Evolutionary conservation across 2,888 invertebrate genomes (phyloP).

Genomic region (Linyphia triangularis): DNA sequence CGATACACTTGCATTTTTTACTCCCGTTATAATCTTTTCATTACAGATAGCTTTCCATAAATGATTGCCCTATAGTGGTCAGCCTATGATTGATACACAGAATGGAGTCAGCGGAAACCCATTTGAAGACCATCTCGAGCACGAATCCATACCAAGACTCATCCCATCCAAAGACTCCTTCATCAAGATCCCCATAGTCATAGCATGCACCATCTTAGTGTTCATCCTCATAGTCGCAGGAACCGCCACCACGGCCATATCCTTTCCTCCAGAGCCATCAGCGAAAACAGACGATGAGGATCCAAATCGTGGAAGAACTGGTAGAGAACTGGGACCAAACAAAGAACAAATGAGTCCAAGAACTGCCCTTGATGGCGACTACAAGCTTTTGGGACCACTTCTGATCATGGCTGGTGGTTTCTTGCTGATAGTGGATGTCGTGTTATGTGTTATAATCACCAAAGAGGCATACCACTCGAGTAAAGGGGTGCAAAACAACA

Average conservation of each 20-base stretch:
- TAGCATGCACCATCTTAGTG: conserved; percentile 35
- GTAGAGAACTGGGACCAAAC: neutral
- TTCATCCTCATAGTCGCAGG: conserved; percentile 64
- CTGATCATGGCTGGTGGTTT: conserved; percentile 55
- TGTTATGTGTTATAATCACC: conserved; percentile 41
- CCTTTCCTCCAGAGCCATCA: conserved; percentile 55
- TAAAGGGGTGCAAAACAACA: neutral
- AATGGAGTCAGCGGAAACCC: conserved; percentile 14
- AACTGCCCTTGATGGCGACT: conserved; percentile 61
- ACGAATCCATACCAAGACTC: conserved; percentile 3
- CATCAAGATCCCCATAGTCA: conserved; percentile 40
- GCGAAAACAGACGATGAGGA: neutral
- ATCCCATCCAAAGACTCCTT: conserved; percentile 25
- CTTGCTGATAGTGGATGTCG: conserved; percentile 34
- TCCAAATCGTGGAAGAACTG: no score
- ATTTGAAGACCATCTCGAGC: conserved; percentile 41
- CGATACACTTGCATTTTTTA: neutral
- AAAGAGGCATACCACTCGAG: conserved; percentile 36
- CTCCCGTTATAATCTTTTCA: neutral
- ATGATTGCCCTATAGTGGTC: neutral
- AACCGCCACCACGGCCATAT: conserved; percentile 64
- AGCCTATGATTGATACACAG: conserved; percentile 10
- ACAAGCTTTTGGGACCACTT: conserved; percentile 63
- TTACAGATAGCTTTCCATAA: no score
- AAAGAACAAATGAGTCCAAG: neutral